These are phyloP conservation scores for Phylloscopus whistleri DNA, from an alignment of 2,113 vertebrate genomes.

Conservation along the genomic window DNA sequence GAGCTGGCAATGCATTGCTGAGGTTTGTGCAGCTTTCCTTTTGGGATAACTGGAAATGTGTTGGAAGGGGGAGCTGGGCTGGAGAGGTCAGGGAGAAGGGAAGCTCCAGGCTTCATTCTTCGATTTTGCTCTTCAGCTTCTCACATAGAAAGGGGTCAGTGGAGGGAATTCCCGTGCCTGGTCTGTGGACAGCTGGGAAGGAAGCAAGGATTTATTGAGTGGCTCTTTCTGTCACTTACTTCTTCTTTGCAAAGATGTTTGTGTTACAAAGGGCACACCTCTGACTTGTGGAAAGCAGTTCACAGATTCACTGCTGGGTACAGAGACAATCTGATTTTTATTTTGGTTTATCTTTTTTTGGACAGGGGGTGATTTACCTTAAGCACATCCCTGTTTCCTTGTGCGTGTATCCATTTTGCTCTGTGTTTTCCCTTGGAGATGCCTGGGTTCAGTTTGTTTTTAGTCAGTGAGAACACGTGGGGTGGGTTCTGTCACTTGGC, in stretches of 20 bases:
- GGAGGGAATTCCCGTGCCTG: neutral
- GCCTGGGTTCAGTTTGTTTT: neutral
- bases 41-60: neutral
- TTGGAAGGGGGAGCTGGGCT: neutral
- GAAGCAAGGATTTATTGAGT: neutral
- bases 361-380: neutral
- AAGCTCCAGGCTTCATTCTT: neutral
- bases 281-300: neutral
- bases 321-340: neutral
- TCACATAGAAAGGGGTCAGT: neutral
- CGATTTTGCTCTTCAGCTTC: neutral
- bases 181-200: neutral
- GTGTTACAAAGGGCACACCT: neutral
- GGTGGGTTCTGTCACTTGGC: neutral
- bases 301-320: rapidly evolving
- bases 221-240: neutral
- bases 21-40: conserved; percentile 13
- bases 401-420: neutral
- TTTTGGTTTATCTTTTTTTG: neutral
- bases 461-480: neutral
- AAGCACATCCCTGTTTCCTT: neutral
- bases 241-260: neutral
- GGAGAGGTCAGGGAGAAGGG: neutral
- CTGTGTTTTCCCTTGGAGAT: neutral
- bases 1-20: neutral